phyloP scores from a whole-genome alignment of 2,797 vertebrate genomes.

The Valencia hispanica region DNA sequence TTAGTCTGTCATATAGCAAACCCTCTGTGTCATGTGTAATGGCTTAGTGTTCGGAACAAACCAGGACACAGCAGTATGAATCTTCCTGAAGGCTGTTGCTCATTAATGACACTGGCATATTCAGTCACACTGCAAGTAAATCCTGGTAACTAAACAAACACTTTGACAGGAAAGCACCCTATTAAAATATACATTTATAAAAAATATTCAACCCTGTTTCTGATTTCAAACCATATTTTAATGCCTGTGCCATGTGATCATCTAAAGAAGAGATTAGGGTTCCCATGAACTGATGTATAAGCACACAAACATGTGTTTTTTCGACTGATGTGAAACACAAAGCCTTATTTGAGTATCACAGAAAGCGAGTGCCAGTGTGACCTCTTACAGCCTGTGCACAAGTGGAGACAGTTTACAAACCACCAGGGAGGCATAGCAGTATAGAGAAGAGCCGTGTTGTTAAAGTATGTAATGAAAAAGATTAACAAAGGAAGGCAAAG shows the following conservation, averaged over 20 bases:
- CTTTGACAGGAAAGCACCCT: slow-evolving; percentile 34
- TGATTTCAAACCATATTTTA: slow-evolving; percentile 56
- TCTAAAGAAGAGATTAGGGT: slow-evolving; percentile 55
- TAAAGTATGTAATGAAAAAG: background rate
- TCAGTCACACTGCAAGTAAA: slow-evolving; percentile 61
- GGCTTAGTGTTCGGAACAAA: slow-evolving; percentile 68
- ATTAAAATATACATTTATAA: slow-evolving; percentile 57
- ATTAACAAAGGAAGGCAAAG: background rate
- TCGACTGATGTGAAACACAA: slow-evolving; percentile 53
- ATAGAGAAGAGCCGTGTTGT: slow-evolving; percentile 21
- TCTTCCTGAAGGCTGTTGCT: slow-evolving; percentile 69
- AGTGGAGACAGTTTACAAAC: slow-evolving; percentile 29
- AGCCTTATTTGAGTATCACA: slow-evolving; percentile 67
- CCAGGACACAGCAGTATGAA: slow-evolving; percentile 58
- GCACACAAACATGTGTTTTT: slow-evolving; percentile 20
- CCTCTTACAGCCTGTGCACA: slow-evolving; percentile 52
- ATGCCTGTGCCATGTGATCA: slow-evolving; percentile 48
- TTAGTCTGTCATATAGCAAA: slow-evolving; percentile 62
- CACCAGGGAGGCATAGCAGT: slow-evolving; percentile 24
- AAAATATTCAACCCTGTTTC: slow-evolving; percentile 66
- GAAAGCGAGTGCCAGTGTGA: slow-evolving; percentile 30
- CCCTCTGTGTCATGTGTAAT: slow-evolving; percentile 56
- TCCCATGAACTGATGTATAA: background rate
- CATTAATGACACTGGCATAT: slow-evolving; percentile 69
- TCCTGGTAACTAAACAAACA: slow-evolving; percentile 51